Conservation (phyloP, 2,888 invertebrate genomes). For the Caenorhabditis sp. region DNA sequence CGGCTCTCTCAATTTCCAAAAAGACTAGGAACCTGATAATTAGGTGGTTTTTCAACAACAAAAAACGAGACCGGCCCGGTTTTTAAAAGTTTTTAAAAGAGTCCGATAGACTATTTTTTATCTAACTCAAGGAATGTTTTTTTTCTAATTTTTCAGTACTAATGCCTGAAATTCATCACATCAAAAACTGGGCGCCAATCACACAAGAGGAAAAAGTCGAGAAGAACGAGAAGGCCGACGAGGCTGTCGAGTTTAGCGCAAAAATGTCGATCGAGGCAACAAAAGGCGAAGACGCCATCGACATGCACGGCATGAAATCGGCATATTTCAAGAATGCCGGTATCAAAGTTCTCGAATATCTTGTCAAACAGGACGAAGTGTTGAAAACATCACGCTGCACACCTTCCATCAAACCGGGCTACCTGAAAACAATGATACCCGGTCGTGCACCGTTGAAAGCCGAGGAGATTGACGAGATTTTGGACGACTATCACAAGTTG, state of each 20-base stretch:
- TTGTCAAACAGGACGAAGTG: constrained; percentile 28
- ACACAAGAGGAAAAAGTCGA: constrained; percentile 9
- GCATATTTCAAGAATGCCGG: constrained; percentile 27
- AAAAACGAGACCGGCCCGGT: too few species aligned
- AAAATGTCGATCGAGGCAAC: not conserved
- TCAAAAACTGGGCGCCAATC: constrained; percentile 23
- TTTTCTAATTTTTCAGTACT: constrained; percentile 33
- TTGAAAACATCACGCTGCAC: constrained; percentile 20
- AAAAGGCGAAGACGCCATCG: constrained; percentile 15
- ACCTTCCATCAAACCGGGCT: constrained; percentile 34
- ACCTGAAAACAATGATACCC: constrained; percentile 24
- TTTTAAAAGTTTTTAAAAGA: too few species aligned
- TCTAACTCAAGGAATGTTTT: too few species aligned
- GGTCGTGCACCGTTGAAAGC: constrained; percentile 25
- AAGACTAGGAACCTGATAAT: too few species aligned
- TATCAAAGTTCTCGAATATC: constrained; percentile 32
- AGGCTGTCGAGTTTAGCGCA: constrained; percentile 10
- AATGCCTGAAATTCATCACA: constrained; percentile 37
- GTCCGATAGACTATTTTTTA: too few species aligned
- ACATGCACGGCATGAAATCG: constrained; percentile 20
- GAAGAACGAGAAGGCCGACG: constrained; percentile 21
- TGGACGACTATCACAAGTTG: constrained; percentile 31
- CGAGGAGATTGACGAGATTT: constrained; percentile 35
- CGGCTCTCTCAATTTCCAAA: too few species aligned
- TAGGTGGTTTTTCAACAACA: too few species aligned